These are phyloP conservation scores for Hippolais icterina DNA, from an alignment of 2,113 vertebrate species.

Conservation along the genomic window DNA sequence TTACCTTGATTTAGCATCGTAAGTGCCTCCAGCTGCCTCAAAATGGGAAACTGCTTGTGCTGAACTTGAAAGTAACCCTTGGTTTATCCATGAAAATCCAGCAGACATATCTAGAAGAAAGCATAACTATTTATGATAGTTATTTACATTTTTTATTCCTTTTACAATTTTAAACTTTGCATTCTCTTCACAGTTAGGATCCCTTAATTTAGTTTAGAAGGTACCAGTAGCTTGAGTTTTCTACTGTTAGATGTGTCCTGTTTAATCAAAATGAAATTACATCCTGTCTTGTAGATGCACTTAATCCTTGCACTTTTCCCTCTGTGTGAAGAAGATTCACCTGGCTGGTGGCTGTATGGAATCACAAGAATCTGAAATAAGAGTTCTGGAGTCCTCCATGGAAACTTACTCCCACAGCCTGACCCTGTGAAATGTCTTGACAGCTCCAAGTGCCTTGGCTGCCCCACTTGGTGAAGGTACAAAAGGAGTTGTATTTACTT, in stretches of 20 bases:
- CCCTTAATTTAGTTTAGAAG: neutral
- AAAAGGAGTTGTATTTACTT: neutral
- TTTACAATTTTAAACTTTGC: neutral
- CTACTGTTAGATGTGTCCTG: neutral
- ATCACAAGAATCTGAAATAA: neutral
- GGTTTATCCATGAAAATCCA: slow-evolving; percentile 77
- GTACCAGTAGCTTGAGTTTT: neutral
- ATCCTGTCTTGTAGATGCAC: neutral
- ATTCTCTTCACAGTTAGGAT: neutral
- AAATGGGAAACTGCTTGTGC: slow-evolving; percentile 64
- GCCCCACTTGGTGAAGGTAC: neutral
- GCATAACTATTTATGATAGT: neutral
- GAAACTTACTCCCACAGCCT: neutral
- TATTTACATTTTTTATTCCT: neutral
- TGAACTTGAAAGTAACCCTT: slow-evolving; percentile 74
- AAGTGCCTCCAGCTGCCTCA: slow-evolving; percentile 47
- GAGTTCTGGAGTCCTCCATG: neutral
- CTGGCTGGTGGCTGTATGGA: neutral
- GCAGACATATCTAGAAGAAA: slow-evolving; percentile 78
- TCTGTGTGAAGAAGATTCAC: neutral
- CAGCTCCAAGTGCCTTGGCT: neutral
- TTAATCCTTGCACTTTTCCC: neutral
- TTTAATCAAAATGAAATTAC: neutral
- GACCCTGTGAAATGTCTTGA: neutral
- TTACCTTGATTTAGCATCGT: slow-evolving; percentile 75